Percentiles rank a stretch among this genome's conserved stretches.
Conservation (phyloP, 1,140 invertebrate species). For the Saccostrea cuccullata region DNA sequence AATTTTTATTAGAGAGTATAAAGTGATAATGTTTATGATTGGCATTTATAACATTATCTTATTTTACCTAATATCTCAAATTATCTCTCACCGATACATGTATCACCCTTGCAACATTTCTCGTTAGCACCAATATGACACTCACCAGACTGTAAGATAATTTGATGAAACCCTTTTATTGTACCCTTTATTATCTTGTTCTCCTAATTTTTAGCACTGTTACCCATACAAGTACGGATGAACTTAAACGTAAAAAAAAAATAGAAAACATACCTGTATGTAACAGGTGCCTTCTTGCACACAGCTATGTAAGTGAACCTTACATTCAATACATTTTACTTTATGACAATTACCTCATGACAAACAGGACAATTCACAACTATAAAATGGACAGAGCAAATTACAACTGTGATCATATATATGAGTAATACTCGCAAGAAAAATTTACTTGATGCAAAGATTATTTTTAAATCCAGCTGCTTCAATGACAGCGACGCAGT, state of each 20-base stretch:
- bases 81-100: not conserved
- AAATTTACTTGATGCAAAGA: too few relatives aligned
- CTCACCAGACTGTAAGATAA: not conserved
- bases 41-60: not conserved
- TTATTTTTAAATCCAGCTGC: too few relatives aligned
- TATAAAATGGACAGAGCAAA: too few relatives aligned
- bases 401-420: not conserved
- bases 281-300: not conserved
- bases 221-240: too few relatives aligned
- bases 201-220: not conserved
- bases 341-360: not conserved
- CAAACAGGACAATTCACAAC: constrained; percentile 7
- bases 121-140: not conserved
- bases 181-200: not conserved
- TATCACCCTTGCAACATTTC: not conserved
- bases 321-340: constrained; percentile 6
- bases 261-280: not conserved
- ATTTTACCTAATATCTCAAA: not conserved
- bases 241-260: not conserved
- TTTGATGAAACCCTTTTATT: not conserved
- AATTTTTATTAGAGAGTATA: too few relatives aligned
- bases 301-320: not conserved
- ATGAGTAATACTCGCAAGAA: not conserved
- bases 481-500: too few relatives aligned
- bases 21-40: not conserved